Evolutionary conservation across 2,113 vertebrate genomes (phyloP).

Genomic region (Orthonyx spaldingii): DNA sequence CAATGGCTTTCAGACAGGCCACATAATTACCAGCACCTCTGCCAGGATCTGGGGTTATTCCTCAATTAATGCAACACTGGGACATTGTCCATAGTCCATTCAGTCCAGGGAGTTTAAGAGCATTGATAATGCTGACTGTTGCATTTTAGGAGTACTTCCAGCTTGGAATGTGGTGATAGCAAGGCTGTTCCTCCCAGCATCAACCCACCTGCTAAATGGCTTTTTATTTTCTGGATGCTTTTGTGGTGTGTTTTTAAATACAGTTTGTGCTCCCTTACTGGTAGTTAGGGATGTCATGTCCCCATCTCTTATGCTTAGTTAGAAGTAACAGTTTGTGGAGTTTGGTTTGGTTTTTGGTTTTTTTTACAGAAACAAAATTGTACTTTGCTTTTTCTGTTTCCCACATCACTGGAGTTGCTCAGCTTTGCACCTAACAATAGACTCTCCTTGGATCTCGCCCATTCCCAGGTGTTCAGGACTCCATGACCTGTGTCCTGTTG

Average conservation of each 20-base stretch:
- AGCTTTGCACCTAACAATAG: background rate
- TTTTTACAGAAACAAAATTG: background rate
- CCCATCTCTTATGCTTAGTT: background rate
- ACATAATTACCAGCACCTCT: background rate
- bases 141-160: background rate
- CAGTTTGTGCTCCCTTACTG: background rate
- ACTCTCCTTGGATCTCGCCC: background rate
- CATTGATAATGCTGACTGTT: background rate
- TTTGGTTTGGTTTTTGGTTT: background rate
- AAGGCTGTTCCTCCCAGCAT: background rate
- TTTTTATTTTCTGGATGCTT: background rate
- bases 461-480: background rate
- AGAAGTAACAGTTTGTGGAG: background rate
- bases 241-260: background rate
- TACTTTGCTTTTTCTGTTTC: background rate
- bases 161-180: background rate
- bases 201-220: background rate
- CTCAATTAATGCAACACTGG: background rate
- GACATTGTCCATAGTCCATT: background rate
- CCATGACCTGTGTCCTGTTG: background rate
- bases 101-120: background rate
- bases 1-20: background rate
- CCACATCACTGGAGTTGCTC: background rate
- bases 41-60: background rate
- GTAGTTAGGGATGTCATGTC: background rate